Base-by-base conservation (phyloP, 1,140 invertebrate species). In the Agrilus planipennis region DNA sequence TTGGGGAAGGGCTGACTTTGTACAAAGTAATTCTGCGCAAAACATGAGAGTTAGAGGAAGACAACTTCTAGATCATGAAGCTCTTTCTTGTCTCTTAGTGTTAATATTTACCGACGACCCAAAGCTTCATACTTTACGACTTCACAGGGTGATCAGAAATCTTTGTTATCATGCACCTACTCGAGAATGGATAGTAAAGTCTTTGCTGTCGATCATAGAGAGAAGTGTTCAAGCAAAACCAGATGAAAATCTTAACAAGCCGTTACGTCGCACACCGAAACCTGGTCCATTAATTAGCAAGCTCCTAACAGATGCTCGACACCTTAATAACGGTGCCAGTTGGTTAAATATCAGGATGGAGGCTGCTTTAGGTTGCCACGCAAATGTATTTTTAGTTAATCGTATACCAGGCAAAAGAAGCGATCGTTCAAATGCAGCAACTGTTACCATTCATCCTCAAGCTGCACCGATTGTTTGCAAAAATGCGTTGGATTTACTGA, bases 111-210 rank as follows among this genome's bases (percentile, higher is more conserved):
- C 89, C 0, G 85, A 91, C 57, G 86, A 90, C 56, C 77, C 84
- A 15, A 84, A 86, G 65, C 68, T 90, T 30, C 88, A 89, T 55
- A 88, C 82, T 15, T 67, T 74, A 30, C 68, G 86, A 17, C 63
- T 91, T 20, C 87, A 91, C 58, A 67, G 85, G 30, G 84, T 90
- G 1, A 75, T 91, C 19, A 67, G 85, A 37, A 89, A 90, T 63
- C 62, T 92, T 25, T 89, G 86, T 57, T 87, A 87, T 62, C 85
- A 92, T 56, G 70, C 72, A n/a, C 80, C 79, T 2, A 90, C 88
- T 0, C 61, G 86, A 20, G 75, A 83, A 21, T 92, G 88, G 88
- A 76, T 91, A 11, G 77, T 91, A 2, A 77, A 72, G 49, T 72
- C 77, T 2, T 51, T 81, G 19, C 53, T 80, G 11, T 75, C 71